Percentiles rank a stretch among this genome's conserved stretches.
These are phyloP conservation scores for Diogma glabrata DNA, from an alignment of 2,888 invertebrate species.

Conservation along the genomic window DNA sequence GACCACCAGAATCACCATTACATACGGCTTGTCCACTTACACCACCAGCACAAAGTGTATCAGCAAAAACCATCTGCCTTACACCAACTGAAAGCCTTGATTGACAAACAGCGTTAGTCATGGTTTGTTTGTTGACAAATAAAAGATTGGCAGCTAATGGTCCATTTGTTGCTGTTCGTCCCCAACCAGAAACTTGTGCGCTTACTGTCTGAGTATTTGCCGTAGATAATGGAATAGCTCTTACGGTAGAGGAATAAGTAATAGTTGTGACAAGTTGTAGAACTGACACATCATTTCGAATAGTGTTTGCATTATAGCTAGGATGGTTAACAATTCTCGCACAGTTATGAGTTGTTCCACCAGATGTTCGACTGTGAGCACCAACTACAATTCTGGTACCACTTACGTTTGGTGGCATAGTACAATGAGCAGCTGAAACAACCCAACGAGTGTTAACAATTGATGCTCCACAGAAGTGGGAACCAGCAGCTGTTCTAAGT, in stretches of 20 bases:
- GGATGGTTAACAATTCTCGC: constrained; percentile 14
- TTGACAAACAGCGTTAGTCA: constrained; percentile 13
- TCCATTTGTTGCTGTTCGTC: constrained; percentile 13
- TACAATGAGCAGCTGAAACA: constrained; percentile 3
- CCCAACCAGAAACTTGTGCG: constrained; percentile 14
- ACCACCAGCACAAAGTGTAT: background rate
- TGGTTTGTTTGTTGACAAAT: constrained; percentile 4
- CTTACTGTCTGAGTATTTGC: too few species aligned
- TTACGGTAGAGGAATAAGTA: background rate
- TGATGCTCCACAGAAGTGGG: background rate
- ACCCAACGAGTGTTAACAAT: constrained; percentile 4
- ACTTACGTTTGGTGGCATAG: background rate
- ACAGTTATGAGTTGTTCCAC: background rate
- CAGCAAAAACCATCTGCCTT: constrained; percentile 24
- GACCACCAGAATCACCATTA: constrained; percentile 32
- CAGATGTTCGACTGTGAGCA: background rate
- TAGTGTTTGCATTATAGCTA: constrained; percentile 5
- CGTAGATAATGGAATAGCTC: constrained; percentile 7
- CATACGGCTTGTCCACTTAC: constrained; percentile 25
- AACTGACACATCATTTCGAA: constrained; percentile 14
- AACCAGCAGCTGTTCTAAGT: constrained; percentile 7
- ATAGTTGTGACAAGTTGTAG: constrained; percentile 9
- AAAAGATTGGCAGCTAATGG: constrained; percentile 8
- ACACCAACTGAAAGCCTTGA: constrained; percentile 25
- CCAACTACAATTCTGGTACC: constrained; percentile 1